Percentiles rank a stretch among this genome's conserved stretches.
phyloP scores from a whole-genome alignment of 2,888 invertebrate genomes.

The Muscina levida region DNA sequence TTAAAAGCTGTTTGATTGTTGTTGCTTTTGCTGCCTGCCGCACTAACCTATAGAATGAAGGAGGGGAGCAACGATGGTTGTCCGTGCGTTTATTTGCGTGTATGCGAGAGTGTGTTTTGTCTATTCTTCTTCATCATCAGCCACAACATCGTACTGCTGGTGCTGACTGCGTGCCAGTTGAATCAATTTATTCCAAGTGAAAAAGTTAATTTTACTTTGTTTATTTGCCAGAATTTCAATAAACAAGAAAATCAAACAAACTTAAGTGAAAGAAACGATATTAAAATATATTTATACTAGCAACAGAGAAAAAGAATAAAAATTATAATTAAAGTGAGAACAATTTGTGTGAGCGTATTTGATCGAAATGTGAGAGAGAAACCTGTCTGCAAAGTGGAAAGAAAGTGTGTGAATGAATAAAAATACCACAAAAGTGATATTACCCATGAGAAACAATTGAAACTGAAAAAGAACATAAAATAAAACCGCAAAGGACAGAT shows the following conservation, averaged over 20 bases:
- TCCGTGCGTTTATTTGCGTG: conserved; percentile 34
- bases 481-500: no score
- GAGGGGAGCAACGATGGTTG: conserved; percentile 8
- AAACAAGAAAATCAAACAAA: conserved; percentile 19
- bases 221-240: conserved; percentile 25
- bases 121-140: conserved; percentile 20
- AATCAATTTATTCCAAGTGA: conserved; percentile 42
- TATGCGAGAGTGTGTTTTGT: conserved; percentile 25
- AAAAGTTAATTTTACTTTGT: conserved; percentile 46
- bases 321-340: conserved; percentile 7
- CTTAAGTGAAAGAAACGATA: conserved; percentile 28
- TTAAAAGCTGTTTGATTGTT: conserved; percentile 44
- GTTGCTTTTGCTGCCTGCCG: conserved; percentile 54
- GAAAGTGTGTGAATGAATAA: conserved; percentile 28
- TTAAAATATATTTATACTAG: conserved; percentile 7
- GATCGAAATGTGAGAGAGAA: conserved; percentile 5
- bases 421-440: conserved; percentile 17
- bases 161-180: conserved; percentile 1
- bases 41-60: conserved; percentile 57
- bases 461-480: not conserved
- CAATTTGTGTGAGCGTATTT: not conserved
- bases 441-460: conserved; percentile 18
- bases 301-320: conserved; percentile 9
- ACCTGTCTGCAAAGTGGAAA: not conserved
- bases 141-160: conserved; percentile 7